Evolutionary conservation across 2,888 invertebrate genomes (phyloP).

Genomic region (Lysandra bellargus): DNA sequence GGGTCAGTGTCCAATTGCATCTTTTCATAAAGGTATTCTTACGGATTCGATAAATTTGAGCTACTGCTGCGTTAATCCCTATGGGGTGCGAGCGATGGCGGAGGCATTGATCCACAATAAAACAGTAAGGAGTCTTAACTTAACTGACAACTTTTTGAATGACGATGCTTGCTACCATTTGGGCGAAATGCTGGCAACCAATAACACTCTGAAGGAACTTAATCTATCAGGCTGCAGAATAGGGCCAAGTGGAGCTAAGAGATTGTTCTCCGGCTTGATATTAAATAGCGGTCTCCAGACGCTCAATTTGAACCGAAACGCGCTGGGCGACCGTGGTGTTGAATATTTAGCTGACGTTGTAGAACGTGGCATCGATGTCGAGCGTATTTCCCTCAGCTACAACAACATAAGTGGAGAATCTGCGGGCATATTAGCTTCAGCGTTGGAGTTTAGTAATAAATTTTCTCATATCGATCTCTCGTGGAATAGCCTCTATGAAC

Average conservation of each 20-base stretch:
- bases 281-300: slow-evolving; percentile 48
- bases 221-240: slow-evolving; percentile 63
- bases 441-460: slow-evolving; percentile 54
- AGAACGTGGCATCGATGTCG: slow-evolving; percentile 49
- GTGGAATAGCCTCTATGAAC: slow-evolving; percentile 56
- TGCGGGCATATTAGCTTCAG: slow-evolving; percentile 48
- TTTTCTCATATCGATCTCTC: slow-evolving; percentile 58
- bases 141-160: slow-evolving; percentile 62
- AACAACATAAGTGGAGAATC: slow-evolving; percentile 56
- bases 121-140: slow-evolving; percentile 51
- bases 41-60: slow-evolving; percentile 54
- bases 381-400: slow-evolving; percentile 53
- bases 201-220: slow-evolving; percentile 52
- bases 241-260: slow-evolving; percentile 51
- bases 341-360: slow-evolving; percentile 50
- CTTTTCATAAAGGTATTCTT: slow-evolving; percentile 53
- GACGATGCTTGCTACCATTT: slow-evolving; percentile 63
- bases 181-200: slow-evolving; percentile 56
- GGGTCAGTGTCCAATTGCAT: slow-evolving; percentile 53
- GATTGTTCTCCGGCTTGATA: slow-evolving; percentile 47
- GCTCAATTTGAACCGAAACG: slow-evolving; percentile 56
- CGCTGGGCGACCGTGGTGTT: slow-evolving; percentile 53
- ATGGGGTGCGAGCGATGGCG: slow-evolving; percentile 60
- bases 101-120: slow-evolving; percentile 56
- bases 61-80: slow-evolving; percentile 61